Evolutionary conservation across 2,113 vertebrate species (phyloP).

Genomic region (Turdus rufiventris): DNA sequence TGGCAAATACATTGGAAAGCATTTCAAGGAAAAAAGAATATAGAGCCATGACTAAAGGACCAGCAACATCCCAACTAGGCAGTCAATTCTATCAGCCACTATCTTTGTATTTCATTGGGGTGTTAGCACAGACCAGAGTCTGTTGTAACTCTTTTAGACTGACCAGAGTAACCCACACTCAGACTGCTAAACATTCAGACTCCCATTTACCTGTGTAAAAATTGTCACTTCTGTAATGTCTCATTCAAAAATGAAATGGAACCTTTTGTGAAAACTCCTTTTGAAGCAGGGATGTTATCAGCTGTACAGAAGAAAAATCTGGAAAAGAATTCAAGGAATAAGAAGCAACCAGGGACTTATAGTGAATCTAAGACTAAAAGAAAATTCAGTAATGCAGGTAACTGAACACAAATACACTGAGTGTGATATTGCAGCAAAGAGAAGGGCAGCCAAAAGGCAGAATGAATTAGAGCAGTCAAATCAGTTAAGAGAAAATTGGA

Average conservation of each 20-base stretch:
- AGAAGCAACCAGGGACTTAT: not conserved
- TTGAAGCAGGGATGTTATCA: not conserved
- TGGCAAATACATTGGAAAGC: not conserved
- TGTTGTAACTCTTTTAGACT: not conserved
- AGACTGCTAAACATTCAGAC: not conserved
- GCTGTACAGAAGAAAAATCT: not conserved
- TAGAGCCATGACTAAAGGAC: not conserved
- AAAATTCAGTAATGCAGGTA: not conserved
- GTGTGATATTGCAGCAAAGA: not conserved
- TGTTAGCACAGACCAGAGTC: not conserved
- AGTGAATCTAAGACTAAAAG: not conserved
- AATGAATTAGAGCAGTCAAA: constrained; percentile 22
- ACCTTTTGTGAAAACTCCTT: not conserved
- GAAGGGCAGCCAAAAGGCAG: constrained; percentile 31
- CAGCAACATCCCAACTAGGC: not conserved
- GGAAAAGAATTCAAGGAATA: not conserved
- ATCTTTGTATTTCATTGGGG: not conserved
- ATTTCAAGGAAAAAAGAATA: not conserved
- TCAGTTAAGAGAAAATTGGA: constrained; percentile 41
- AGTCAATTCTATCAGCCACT: not conserved
- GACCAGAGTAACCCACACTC: not conserved
- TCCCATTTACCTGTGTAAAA: not conserved
- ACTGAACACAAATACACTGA: not conserved
- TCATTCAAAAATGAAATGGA: not conserved
- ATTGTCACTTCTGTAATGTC: not conserved